phyloP scores from a whole-genome alignment of 2,797 vertebrate genomes.

The Arctocebus calabarensis region DNA sequence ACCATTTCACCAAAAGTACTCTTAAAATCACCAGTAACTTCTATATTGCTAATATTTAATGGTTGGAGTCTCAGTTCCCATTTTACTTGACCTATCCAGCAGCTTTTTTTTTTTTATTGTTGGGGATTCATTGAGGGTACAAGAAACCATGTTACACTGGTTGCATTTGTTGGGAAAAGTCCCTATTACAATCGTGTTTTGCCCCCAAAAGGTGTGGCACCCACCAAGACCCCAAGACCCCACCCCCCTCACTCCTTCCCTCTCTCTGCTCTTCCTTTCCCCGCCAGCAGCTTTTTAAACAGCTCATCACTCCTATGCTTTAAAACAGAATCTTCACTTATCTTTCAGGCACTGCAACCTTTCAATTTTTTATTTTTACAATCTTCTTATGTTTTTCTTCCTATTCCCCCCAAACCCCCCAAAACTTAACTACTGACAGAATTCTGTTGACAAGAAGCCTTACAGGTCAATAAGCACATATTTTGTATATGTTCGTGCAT shows the following conservation, averaged over 20 bases:
- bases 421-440: neutral
- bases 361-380: too few relatives aligned
- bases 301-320: neutral
- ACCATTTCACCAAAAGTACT: constrained; percentile 11
- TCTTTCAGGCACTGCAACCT: constrained; percentile 6
- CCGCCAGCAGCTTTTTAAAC: neutral
- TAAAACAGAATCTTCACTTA: constrained; percentile 17
- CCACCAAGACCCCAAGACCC: too few relatives aligned
- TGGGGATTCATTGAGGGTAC: too few relatives aligned
- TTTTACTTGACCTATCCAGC: neutral
- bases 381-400: neutral
- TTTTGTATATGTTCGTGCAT: neutral
- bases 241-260: too few relatives aligned
- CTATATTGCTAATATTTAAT: neutral
- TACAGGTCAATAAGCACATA: neutral
- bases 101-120: too few relatives aligned
- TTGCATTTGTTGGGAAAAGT: too few relatives aligned
- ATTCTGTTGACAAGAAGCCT: neutral
- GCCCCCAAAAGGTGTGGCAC: too few relatives aligned
- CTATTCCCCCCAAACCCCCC: neutral
- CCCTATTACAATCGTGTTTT: too few relatives aligned
- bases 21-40: neutral
- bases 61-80: constrained; percentile 1
- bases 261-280: too few relatives aligned
- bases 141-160: too few relatives aligned